A percentile compares a stretch with the other conserved stretches of the same genome.
Evolutionary conservation across 2,797 vertebrate genomes (phyloP).

Genomic region (Pampus argenteus): DNA sequence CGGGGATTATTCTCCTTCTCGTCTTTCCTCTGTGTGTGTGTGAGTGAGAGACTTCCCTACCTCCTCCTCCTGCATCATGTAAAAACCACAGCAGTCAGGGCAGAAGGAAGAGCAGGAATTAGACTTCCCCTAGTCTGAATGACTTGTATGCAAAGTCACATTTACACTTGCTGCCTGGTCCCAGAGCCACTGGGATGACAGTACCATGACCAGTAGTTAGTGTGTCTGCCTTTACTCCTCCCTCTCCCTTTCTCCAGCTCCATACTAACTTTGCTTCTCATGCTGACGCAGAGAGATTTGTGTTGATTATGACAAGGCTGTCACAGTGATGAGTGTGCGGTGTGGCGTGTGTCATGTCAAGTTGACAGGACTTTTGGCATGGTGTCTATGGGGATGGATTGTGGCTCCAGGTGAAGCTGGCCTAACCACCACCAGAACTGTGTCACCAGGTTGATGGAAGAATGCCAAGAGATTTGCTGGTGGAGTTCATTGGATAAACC

Average conservation of each 20-base stretch:
- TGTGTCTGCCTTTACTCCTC: conserved; percentile 44
- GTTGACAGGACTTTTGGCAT: conserved; percentile 70
- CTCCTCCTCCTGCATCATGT: conserved; percentile 72
- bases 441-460: conserved; percentile 74
- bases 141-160: conserved; percentile 65
- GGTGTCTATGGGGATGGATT: conserved; percentile 57
- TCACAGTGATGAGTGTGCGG: conserved; percentile 77
- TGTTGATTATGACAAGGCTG: conserved; percentile 81
- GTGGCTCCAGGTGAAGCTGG: conserved; percentile 53
- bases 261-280: conserved; percentile 53
- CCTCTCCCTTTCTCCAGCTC: conserved; percentile 32
- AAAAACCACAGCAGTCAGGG: conserved; percentile 67
- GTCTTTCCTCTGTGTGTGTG: conserved; percentile 69
- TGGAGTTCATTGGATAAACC: conserved; percentile 62
- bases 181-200: conserved; percentile 61
- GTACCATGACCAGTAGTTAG: conserved; percentile 63
- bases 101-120: conserved; percentile 68
- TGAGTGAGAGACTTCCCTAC: conserved; percentile 58
- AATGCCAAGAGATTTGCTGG: conserved; percentile 74
- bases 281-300: conserved; percentile 80
- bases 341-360: conserved; percentile 74
- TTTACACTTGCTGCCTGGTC: conserved; percentile 67
- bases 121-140: conserved; percentile 63
- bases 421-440: conserved; percentile 62
- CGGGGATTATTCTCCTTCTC: conserved; percentile 84